A percentile compares a stretch with the other conserved stretches of the same genome.
Conservation (phyloP, 2,113 vertebrate genomes). For the Theropithecus gelada region DNA sequence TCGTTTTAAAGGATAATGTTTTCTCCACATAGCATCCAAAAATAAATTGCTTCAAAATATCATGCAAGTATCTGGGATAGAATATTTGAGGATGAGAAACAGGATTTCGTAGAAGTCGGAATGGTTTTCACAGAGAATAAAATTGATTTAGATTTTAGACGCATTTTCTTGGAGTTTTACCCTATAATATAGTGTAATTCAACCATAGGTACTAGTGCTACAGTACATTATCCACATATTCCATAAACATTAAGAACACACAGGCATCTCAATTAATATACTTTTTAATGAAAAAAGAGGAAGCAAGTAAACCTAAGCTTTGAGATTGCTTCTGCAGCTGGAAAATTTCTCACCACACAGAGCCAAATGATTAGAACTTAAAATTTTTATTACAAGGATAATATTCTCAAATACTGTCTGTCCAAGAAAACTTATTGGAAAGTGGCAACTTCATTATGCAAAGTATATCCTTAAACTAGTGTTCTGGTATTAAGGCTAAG, state of each 20-base stretch:
- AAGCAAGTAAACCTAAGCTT: slow-evolving; percentile 5
- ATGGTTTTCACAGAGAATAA: slow-evolving; percentile 10
- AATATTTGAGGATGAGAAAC: slow-evolving; percentile 46
- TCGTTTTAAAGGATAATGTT: slow-evolving; percentile 41
- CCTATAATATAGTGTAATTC: not conserved
- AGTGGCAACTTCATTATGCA: not conserved
- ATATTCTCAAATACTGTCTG: not conserved
- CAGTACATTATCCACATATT: not conserved
- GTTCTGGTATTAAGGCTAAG: not conserved
- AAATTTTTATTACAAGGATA: slow-evolving; percentile 17
- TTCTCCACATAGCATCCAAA: slow-evolving; percentile 33
- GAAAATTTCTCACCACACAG: not conserved
- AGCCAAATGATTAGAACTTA: slow-evolving; percentile 18
- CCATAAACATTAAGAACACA: not conserved
- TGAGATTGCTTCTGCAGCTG: not conserved
- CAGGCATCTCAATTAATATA: not conserved
- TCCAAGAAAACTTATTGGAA: not conserved
- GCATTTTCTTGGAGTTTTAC: not conserved
- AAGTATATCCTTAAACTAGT: not conserved
- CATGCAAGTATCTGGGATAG: not conserved
- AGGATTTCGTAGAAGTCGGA: not conserved
- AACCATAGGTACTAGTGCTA: not conserved
- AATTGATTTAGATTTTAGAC: not conserved
- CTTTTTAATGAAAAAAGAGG: not conserved
- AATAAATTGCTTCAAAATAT: slow-evolving; percentile 56